Conservation (phyloP, 2,888 invertebrate species). For the Nephrotoma guestfalica region DNA sequence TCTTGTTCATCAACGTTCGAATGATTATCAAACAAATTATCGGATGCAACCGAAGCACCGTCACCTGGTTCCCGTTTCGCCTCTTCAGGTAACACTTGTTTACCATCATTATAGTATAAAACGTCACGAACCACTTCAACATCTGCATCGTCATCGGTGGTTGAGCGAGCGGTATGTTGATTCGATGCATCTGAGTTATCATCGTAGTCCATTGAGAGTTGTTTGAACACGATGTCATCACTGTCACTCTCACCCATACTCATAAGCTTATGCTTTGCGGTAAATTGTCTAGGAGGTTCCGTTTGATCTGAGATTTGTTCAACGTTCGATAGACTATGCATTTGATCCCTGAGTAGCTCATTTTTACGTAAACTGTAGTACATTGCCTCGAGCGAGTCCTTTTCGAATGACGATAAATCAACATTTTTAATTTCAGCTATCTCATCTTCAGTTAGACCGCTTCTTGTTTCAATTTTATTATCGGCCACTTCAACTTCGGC, state of each 20-base stretch:
- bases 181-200: background rate
- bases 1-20: background rate
- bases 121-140: background rate
- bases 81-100: background rate
- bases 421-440: slow-evolving; percentile 14
- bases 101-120: background rate
- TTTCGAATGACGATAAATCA: slow-evolving; percentile 14
- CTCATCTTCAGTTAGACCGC: slow-evolving; percentile 9
- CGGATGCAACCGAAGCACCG: background rate
- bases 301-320: background rate
- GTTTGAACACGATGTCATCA: slow-evolving; percentile 1
- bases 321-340: slow-evolving; percentile 14
- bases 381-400: slow-evolving; percentile 18
- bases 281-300: background rate
- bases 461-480: background rate
- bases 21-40: background rate
- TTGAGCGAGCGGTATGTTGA: background rate
- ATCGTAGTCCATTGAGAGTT: background rate
- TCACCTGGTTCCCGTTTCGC: background rate
- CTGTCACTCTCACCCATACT: background rate
- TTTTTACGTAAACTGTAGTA: slow-evolving; percentile 20
- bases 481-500: background rate
- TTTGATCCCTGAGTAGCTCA: slow-evolving; percentile 21
- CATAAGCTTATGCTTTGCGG: background rate
- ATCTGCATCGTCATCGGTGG: background rate